These are phyloP conservation scores for Lepidonotus clava DNA, from an alignment of 2,888 invertebrate species.

Conservation along the genomic window DNA sequence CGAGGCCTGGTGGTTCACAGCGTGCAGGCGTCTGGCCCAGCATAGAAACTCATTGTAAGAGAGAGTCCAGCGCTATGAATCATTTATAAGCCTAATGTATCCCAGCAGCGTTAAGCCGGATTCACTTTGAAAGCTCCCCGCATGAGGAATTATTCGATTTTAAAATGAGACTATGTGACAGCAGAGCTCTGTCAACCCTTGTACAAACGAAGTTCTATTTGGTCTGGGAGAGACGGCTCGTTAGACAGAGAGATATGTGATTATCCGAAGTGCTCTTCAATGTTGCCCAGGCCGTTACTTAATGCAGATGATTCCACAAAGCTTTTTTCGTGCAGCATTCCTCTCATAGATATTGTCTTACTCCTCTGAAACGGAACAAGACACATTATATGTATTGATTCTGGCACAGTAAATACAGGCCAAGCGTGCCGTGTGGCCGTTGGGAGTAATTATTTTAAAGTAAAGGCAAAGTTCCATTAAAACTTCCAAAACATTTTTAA, in stretches of 20 bases:
- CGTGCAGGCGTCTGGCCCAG: no score
- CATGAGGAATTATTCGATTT: neutral
- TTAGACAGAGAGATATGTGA: neutral
- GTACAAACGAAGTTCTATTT: neutral
- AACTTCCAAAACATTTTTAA: no score
- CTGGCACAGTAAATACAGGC: neutral
- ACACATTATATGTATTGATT: constrained; percentile 18
- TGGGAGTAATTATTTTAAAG: neutral
- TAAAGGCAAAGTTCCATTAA: neutral
- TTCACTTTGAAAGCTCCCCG: neutral
- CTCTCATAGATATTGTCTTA: neutral
- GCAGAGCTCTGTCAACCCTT: neutral
- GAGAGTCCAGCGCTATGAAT: no score
- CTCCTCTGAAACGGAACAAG: neutral
- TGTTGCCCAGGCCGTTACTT: neutral
- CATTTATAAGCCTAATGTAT: no score
- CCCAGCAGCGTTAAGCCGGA: neutral
- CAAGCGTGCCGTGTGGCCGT: neutral
- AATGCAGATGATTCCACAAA: neutral
- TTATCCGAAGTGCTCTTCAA: neutral
- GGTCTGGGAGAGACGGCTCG: neutral
- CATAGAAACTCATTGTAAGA: no score
- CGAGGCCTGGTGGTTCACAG: no score
- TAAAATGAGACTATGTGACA: neutral
- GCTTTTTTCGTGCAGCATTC: neutral